Percentiles rank a stretch among this genome's conserved stretches.
Evolutionary conservation across 2,888 invertebrate genomes (phyloP).

Genomic region (Torymus aiolomorphi): DNA sequence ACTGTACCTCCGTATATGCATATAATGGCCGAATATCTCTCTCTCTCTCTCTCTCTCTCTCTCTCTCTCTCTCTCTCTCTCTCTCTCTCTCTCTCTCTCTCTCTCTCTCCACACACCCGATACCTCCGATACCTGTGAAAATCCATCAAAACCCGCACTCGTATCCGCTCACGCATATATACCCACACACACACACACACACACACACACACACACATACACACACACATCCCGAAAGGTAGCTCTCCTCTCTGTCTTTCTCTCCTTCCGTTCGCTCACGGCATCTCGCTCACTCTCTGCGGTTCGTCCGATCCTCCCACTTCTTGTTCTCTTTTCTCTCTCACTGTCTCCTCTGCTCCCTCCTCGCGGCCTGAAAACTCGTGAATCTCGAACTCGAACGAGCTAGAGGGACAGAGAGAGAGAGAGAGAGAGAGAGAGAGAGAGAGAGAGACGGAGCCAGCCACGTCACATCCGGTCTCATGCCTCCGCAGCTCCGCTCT

Average conservation of each 20-base stretch:
- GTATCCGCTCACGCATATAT: too few relatives aligned
- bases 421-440: slow-evolving; percentile 50
- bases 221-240: not conserved
- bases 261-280: slow-evolving; percentile 7
- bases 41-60: too few relatives aligned
- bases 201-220: too few relatives aligned
- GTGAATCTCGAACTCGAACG: slow-evolving; percentile 16
- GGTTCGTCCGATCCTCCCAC: slow-evolving; percentile 57
- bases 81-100: not conserved
- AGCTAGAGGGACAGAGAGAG: slow-evolving; percentile 41
- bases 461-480: slow-evolving; percentile 63
- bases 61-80: too few relatives aligned
- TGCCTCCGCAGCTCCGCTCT: slow-evolving; percentile 32
- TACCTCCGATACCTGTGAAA: too few relatives aligned
- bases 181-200: too few relatives aligned
- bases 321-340: slow-evolving; percentile 50
- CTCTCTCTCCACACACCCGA: not conserved
- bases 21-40: too few relatives aligned
- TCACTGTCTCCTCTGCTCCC: not conserved
- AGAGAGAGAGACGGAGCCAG: slow-evolving; percentile 48
- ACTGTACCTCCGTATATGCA: too few relatives aligned
- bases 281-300: slow-evolving; percentile 52
- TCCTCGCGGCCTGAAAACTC: slow-evolving; percentile 31
- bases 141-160: too few relatives aligned
- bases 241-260: not conserved